phyloP scores from a whole-genome alignment of 2,113 vertebrate genomes.

The Cyphomyrus discorhynchus region DNA sequence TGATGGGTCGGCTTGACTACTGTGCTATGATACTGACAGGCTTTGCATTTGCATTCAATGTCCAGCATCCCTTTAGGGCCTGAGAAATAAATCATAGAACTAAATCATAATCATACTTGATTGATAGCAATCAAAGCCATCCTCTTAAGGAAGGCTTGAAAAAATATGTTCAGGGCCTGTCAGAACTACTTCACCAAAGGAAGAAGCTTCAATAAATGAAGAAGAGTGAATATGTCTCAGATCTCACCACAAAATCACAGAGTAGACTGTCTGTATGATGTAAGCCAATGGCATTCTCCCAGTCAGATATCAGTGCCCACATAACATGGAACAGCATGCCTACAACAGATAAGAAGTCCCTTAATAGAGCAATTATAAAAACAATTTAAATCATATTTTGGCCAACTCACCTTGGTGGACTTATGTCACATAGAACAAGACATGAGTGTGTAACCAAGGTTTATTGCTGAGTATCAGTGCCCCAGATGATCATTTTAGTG shows the following conservation, averaged over 20 bases:
- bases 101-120: not conserved
- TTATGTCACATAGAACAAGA: not conserved
- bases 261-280: not conserved
- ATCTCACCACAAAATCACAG: not conserved
- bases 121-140: conserved; percentile 13
- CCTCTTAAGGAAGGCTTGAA: not conserved
- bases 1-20: not conserved
- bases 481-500: not conserved
- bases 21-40: not conserved
- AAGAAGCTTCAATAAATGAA: not conserved
- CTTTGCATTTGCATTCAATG: not conserved
- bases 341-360: not conserved
- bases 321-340: not conserved
- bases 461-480: not conserved
- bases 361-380: conserved; percentile 5
- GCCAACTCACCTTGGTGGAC: conserved; percentile 8
- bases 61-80: not conserved
- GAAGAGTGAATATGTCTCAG: not conserved
- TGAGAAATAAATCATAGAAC: not conserved
- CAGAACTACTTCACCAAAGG: not conserved
- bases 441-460: not conserved
- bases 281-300: not conserved
- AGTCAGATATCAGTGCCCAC: conserved; percentile 11
- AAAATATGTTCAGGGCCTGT: not conserved
- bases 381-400: conserved; percentile 4